These are phyloP conservation scores for Blennius ocellaris DNA, from an alignment of 2,113 vertebrate species.

Conservation along the genomic window DNA sequence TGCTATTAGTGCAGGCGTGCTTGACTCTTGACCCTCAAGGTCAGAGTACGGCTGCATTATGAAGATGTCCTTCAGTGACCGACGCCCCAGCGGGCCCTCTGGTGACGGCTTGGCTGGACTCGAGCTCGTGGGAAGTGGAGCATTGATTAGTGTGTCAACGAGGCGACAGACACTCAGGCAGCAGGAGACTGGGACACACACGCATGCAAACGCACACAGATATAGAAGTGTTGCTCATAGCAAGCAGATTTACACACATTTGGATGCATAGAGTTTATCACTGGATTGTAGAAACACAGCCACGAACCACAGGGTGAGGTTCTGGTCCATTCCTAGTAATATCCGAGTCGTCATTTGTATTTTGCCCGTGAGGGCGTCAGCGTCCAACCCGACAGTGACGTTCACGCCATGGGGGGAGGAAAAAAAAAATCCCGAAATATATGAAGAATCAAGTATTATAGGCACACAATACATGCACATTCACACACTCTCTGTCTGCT, in stretches of 20 bases:
- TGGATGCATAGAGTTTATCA: constrained; percentile 10
- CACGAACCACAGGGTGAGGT: background rate
- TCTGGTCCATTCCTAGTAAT: background rate
- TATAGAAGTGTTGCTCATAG: background rate
- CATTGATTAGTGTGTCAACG: constrained; percentile 65
- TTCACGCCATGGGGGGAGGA: background rate
- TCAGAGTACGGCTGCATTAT: constrained; percentile 42
- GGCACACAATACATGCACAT: constrained; percentile 1
- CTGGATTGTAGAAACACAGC: constrained; percentile 16
- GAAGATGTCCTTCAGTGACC: constrained; percentile 56
- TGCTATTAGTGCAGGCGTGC: constrained; percentile 42
- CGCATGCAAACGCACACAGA: constrained; percentile 11
- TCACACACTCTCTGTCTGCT: constrained; percentile 19
- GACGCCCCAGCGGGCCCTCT: constrained; percentile 31
- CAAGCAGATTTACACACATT: constrained; percentile 6
- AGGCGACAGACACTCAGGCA: constrained; percentile 41
- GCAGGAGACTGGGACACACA: constrained; percentile 13
- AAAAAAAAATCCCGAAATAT: constrained; percentile 28
- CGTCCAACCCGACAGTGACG: background rate
- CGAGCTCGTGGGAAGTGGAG: constrained; percentile 59
- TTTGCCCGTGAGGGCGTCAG: background rate
- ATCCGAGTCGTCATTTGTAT: constrained; percentile 30
- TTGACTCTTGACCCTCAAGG: constrained; percentile 66
- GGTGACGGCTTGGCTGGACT: constrained; percentile 69
- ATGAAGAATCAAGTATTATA: constrained; percentile 15